Base-by-base conservation (phyloP, 1,140 invertebrate species). In the Nasonia giraulti region DNA sequence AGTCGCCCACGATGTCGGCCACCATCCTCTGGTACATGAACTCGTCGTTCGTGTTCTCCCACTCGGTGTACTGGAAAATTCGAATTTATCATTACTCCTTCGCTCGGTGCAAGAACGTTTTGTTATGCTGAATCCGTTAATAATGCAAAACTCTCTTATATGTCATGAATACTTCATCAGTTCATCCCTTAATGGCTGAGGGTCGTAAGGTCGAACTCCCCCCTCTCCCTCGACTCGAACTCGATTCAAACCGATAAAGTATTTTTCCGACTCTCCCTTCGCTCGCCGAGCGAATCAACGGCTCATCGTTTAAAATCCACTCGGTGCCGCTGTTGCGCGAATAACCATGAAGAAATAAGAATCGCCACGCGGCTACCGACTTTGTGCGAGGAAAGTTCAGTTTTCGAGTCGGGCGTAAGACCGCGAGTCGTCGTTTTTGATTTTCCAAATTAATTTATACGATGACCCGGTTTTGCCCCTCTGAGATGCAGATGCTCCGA, bases 1-100 rank as follows among this genome's bases (percentile, higher is more conserved):
- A 98, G 93, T 99, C 98, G 3, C 97, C 97, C 0, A 98, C 97
- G 1, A 98, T 96, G 87, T 97, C 96, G 23, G 96, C 97, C 44
- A 98, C 95, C 93, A 96, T 96, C 90, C 96, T 96, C 89, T 97
- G 96, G 89, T 98, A 97, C 88, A 96, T 92, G 88, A 95, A 96
- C 7, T 95, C 95, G 88, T 98, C 96, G 47, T 96, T 96, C 8
- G 96, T 94, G 80, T 97, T 95, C 87, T 97, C 96, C 97, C 97
- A 99, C 89, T 98, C 95, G 0, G 97, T 98, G 91, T 99, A 98
- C 96, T 98, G 94, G 1, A 95, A 95, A 5, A 78, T 12, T 40
- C 20, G 11, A 66, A 66, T 66, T n/a, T 11, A n/a, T 66, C 62
- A 17, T 20, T 66, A 11, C 62, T 7, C 0, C 5, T 66, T n/a